A percentile compares a stretch with the other conserved stretches of the same genome.
These are phyloP conservation scores for Gandaritis pyraliata DNA, from an alignment of 2,888 invertebrate species.

Conservation along the genomic window DNA sequence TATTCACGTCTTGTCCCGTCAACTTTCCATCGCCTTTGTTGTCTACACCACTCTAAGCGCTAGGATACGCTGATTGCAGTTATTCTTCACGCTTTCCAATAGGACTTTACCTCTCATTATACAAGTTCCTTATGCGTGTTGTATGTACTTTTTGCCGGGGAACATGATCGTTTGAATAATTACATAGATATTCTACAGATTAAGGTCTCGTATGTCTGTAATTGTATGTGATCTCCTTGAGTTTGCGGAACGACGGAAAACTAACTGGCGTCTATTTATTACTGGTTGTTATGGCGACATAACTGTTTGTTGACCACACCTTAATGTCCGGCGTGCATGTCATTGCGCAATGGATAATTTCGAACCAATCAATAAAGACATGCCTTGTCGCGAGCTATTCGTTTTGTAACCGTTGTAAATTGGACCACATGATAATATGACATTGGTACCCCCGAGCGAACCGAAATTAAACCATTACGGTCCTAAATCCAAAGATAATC, in stretches of 20 bases:
- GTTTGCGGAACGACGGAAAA: constrained; percentile 73
- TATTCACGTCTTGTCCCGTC: constrained; percentile 66
- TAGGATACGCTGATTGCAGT: constrained; percentile 60
- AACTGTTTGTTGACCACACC: constrained; percentile 64
- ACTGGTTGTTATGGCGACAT: constrained; percentile 55
- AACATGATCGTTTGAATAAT: constrained; percentile 58
- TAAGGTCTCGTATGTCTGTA: constrained; percentile 51
- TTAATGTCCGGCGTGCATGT: constrained; percentile 62
- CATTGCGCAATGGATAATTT: constrained; percentile 61
- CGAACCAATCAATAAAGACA: constrained; percentile 58
- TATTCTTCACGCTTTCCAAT: constrained; percentile 53
- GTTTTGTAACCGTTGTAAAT: constrained; percentile 69
- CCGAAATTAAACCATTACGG: constrained; percentile 56
- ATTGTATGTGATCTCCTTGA: constrained; percentile 78
- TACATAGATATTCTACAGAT: constrained; percentile 55
- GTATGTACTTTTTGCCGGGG: constrained; percentile 23
- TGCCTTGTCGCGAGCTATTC: constrained; percentile 52
- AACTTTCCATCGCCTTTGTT: constrained; percentile 80
- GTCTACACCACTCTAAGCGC: constrained; percentile 49
- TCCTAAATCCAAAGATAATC: constrained; percentile 41
- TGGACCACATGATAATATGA: constrained; percentile 44
- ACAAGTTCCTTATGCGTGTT: constrained; percentile 30
- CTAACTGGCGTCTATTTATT: constrained; percentile 62
- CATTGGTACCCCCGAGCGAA: constrained; percentile 60
- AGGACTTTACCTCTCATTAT: constrained; percentile 23